Evolutionary conservation across 2,888 invertebrate species (phyloP).

Genomic region (Atherix ibis): DNA sequence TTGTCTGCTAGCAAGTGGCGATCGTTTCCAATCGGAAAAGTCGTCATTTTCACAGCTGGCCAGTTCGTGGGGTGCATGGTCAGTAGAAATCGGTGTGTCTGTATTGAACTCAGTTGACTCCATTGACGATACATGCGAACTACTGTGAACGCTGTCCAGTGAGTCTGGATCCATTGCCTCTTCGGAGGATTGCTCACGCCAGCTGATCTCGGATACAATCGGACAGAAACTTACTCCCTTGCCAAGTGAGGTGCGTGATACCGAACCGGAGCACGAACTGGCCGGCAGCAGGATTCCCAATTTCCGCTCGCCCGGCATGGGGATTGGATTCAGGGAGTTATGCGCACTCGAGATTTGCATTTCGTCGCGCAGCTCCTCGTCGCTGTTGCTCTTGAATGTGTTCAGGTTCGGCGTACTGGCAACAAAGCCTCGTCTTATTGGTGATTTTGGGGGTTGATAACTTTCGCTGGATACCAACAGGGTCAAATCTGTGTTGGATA

Average conservation of each 20-base stretch:
- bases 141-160: slow-evolving; percentile 3
- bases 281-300: slow-evolving; percentile 26
- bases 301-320: slow-evolving; percentile 35
- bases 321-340: slow-evolving; percentile 40
- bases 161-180: slow-evolving; percentile 14
- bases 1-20: too few relatives aligned
- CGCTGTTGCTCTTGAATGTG: slow-evolving; percentile 22
- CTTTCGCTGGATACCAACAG: background rate
- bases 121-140: too few relatives aligned
- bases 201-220: slow-evolving; percentile 63
- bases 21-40: background rate
- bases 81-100: background rate
- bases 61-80: background rate
- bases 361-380: slow-evolving; percentile 33
- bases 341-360: slow-evolving; percentile 43
- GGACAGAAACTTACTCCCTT: slow-evolving; percentile 66
- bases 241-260: slow-evolving; percentile 26
- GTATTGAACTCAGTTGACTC: slow-evolving; percentile 1
- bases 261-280: slow-evolving; percentile 7
- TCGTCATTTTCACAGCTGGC: background rate
- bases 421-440: slow-evolving; percentile 24
- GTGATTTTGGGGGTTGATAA: too few relatives aligned
- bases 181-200: slow-evolving; percentile 47
- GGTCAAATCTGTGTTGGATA: slow-evolving; percentile 10
- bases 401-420: slow-evolving; percentile 47